These are phyloP conservation scores for Columba guinea DNA, from an alignment of 2,797 vertebrate genomes.

Conservation along the genomic window DNA sequence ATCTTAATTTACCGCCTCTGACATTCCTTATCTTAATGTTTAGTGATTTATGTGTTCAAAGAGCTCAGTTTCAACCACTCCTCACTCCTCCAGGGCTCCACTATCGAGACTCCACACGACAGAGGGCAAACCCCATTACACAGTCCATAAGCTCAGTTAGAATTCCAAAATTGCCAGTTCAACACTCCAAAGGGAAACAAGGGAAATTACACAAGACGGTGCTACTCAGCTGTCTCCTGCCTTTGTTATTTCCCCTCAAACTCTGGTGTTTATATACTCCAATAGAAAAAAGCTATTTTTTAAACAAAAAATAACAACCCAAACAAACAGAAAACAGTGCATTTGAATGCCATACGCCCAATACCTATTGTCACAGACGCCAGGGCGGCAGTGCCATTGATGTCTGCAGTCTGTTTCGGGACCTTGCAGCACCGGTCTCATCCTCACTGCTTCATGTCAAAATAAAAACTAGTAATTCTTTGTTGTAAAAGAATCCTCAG, in stretches of 20 bases:
- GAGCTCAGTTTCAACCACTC: not conserved
- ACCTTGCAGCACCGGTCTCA: not conserved
- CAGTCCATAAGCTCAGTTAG: not conserved
- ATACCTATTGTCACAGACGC: not conserved
- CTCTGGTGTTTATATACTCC: not conserved
- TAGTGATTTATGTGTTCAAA: not conserved
- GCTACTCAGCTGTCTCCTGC: not conserved
- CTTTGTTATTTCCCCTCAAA: slow-evolving; percentile 28
- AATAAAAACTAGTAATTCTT: not conserved
- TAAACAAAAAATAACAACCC: not conserved
- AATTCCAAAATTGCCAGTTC: not conserved
- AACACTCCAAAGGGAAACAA: not conserved
- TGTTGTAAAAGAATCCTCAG: not conserved
- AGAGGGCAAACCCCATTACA: not conserved
- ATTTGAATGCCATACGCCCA: not conserved
- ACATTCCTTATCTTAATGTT: slow-evolving; percentile 3
- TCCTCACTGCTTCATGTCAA: not conserved
- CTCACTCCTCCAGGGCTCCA: not conserved
- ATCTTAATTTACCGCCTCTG: not conserved
- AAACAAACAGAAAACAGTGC: not conserved
- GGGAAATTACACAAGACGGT: not conserved
- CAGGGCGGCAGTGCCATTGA: not conserved
- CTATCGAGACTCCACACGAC: not conserved
- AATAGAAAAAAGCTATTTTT: not conserved
- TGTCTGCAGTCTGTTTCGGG: not conserved